Evolutionary conservation across 2,888 invertebrate genomes (phyloP), one percentile per base, ranked within the genome.

Genomic region (Unio delphinus): DNA sequence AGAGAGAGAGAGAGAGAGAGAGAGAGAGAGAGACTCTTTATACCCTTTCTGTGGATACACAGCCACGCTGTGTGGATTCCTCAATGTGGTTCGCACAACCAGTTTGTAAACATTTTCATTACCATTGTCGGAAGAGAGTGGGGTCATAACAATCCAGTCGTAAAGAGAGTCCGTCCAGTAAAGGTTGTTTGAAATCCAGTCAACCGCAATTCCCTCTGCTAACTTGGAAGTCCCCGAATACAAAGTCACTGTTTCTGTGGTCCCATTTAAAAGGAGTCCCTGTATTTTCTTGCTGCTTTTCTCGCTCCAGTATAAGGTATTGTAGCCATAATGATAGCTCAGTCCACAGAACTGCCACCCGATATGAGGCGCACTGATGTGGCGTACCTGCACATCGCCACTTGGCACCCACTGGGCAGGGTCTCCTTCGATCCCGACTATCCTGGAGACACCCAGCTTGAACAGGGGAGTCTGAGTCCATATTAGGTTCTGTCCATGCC

Each of bases 101-200:
- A 81, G 70, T 65, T 76, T 76, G 75, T 81, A 80, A 23, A 72
- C 66, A 20, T 66, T 61, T 59, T 72, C 65, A 45, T 15, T 45
- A 3, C 45, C 45, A 5, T 74, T 65, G 11, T 59, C 56, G 59
- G 70, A 56, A 18, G 69, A 65, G 3, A 82, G 67, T 15, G 86
- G 80, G 17, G 83, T 82, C 80, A 88, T 79, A 34, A 83, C 76
- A 60, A 88, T 85, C 87, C 87, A 88, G 78, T 88, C 85, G 70
- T 87, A 88, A 56, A 87, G 76, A 11, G 84, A 80, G 73, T 88
- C 88, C 7, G 86, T 81, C 82, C 86, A 87, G 73, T 88, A 88
- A 18, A 88, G 65, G 68, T 88, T 88, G n/a, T 81, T 79, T 7
- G 84, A 84, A 23, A 84, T 64, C 88, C 88, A 88, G 75, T 88